phyloP scores from a whole-genome alignment of 2,888 invertebrate genomes.

The Lamproptera curius region DNA sequence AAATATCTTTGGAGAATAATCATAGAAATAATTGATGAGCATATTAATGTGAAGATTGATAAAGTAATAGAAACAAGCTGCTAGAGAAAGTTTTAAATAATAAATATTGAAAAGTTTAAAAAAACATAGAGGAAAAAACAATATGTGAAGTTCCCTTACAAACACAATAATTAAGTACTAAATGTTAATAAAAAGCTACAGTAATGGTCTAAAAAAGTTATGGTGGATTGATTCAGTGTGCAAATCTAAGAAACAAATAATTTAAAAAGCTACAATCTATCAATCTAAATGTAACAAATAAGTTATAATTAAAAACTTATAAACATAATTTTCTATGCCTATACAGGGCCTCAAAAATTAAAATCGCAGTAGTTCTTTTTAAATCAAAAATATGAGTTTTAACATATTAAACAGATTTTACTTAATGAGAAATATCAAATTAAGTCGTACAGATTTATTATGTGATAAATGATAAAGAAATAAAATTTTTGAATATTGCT shows the following conservation, averaged over 20 bases:
- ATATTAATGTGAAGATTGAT: neutral
- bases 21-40: too few relatives aligned
- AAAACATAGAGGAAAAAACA: neutral
- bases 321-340: conserved; percentile 5
- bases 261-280: conserved; percentile 14
- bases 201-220: too few relatives aligned
- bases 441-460: too few relatives aligned
- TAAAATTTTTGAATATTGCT: neutral
- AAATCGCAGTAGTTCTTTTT: too few relatives aligned
- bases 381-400: too few relatives aligned
- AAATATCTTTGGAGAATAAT: conserved; percentile 4
- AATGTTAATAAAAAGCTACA: neutral
- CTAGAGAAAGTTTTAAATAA: too few relatives aligned
- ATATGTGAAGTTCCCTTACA: neutral
- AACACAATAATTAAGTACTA: conserved; percentile 16
- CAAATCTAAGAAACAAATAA: conserved; percentile 15
- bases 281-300: conserved; percentile 18
- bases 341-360: conserved; percentile 2
- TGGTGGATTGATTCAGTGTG: conserved; percentile 3
- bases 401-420: too few relatives aligned
- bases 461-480: too few relatives aligned
- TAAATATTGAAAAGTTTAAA: neutral
- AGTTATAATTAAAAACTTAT: conserved; percentile 10
- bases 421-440: too few relatives aligned
- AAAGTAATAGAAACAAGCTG: too few relatives aligned